Base-by-base conservation (phyloP, 1,140 invertebrate species). In the Trypoxylus dichotomus region DNA sequence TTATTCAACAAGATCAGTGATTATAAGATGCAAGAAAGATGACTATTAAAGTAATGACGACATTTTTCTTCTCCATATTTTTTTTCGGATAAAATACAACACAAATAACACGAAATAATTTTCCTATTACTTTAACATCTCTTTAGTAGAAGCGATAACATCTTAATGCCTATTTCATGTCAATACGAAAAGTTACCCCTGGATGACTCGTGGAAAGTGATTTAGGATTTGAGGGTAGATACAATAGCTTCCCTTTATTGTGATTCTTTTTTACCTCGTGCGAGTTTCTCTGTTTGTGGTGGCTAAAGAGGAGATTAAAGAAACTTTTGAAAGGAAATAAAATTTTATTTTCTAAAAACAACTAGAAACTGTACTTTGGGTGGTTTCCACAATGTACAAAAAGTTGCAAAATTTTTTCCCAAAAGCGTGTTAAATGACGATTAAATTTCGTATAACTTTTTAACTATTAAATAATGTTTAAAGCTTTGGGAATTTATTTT, bases 141-240 rank as follows among this genome's bases (percentile, higher is more conserved):
- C 24, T 27, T 68, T 68, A 37, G 10, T 37, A 25, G 10, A 68
- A 27, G 24, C 15, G 60, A 68, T 68, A 68, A 68, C 60, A 68
- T 68, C 60, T 68, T 68, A 68, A 68, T 68, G 60, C 24, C 3
- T 68, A 10, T 68, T 68, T 68, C 60, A 68, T 68, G 60, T 68
- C 27, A n/a, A n/a, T n/a, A 0, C 15, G 3, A 54, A n/a, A 54
- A 54, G 13, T 54, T 15, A 13, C 47, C 47, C 47, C 47, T 11
- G 7, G 27, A 27, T 29, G 25, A 1, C 27, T 68, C 7, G 21
- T 7, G 24, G 21, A 24, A 68, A 29, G 24, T 27, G 60, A 24
- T 68, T 68, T 68, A 68, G 27, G 60, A 68, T 68, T 68, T 68
- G 27, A 29, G 60, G 60, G 60, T 68, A 68, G 60, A 68, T 68